Evolutionary conservation across 2,888 invertebrate species (phyloP).

Genomic region (Mesorhabditis belari): DNA sequence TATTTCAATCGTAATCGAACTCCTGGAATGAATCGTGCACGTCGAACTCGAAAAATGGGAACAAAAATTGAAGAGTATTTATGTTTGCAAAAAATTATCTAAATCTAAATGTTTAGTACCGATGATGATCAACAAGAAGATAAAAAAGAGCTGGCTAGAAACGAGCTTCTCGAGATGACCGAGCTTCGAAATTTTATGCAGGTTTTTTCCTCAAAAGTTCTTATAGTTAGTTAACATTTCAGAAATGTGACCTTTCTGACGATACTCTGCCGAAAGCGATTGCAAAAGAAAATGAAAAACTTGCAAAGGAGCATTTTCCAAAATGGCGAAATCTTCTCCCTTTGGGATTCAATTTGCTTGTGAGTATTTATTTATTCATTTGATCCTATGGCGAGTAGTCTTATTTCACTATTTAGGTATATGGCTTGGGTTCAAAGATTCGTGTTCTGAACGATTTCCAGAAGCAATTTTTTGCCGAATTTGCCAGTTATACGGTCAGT

Average conservation of each 20-base stretch:
- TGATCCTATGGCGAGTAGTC: not conserved
- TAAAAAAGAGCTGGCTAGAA: too few relatives aligned
- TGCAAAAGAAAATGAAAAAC: constrained; percentile 4
- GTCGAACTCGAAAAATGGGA: too few relatives aligned
- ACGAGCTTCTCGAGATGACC: too few relatives aligned
- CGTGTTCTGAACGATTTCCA: not conserved
- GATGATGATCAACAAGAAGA: not conserved
- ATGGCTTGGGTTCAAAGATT: not conserved
- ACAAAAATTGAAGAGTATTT: too few relatives aligned
- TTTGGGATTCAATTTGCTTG: not conserved
- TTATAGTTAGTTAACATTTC: too few relatives aligned
- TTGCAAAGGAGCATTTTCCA: constrained; percentile 7
- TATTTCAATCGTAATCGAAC: too few relatives aligned
- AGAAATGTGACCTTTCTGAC: too few relatives aligned
- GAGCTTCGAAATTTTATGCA: too few relatives aligned
- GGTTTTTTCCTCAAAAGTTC: too few relatives aligned
- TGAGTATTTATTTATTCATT: too few relatives aligned
- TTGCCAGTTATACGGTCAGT: not conserved
- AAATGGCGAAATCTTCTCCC: too few relatives aligned
- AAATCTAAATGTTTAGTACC: not conserved
- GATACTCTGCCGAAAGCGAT: not conserved
- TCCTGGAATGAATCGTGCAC: too few relatives aligned
- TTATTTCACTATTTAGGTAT: not conserved
- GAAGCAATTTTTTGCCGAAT: not conserved
- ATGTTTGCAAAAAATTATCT: not conserved